Evolutionary conservation across 2,888 invertebrate species (phyloP).

Genomic region (Brenthis hecate): DNA sequence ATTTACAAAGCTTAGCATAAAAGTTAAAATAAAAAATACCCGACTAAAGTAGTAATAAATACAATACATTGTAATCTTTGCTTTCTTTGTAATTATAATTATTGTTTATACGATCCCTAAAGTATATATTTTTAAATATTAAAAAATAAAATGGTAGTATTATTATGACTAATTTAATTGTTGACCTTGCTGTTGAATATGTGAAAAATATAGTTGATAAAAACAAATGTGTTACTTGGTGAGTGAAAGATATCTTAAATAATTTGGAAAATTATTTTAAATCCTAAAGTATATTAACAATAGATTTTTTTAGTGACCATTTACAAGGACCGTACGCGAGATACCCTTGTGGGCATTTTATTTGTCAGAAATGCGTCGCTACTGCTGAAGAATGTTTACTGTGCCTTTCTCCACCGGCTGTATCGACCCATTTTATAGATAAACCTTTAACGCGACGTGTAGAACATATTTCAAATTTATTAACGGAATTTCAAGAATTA

Average conservation of each 20-base stretch:
- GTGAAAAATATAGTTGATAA: conserved; percentile 57
- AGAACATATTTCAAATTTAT: conserved; percentile 51
- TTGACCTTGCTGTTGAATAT: conserved; percentile 52
- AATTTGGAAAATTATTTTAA: background rate
- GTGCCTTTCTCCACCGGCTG: conserved; percentile 53
- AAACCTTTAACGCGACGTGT: conserved; percentile 50
- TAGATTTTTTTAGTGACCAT: conserved; percentile 55
- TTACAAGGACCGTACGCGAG: conserved; percentile 52
- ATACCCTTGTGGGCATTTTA: conserved; percentile 65
- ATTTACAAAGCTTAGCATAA: no score
- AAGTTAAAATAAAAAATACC: no score
- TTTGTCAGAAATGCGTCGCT: conserved; percentile 59
- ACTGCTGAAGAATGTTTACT: conserved; percentile 51
- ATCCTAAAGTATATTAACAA: conserved; percentile 1
- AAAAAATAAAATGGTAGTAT: conserved; percentile 24
- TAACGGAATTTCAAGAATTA: conserved; percentile 56
- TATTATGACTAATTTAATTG: conserved; percentile 45
- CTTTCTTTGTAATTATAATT: background rate
- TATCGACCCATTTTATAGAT: conserved; percentile 48
- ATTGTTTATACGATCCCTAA: background rate
- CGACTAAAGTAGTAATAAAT: no score
- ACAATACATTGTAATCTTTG: no score
- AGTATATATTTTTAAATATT: background rate
- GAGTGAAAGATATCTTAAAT: background rate
- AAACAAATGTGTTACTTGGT: conserved; percentile 52